Conservation (phyloP, 2,888 invertebrate genomes). For the Drosophila kuntzei region DNA sequence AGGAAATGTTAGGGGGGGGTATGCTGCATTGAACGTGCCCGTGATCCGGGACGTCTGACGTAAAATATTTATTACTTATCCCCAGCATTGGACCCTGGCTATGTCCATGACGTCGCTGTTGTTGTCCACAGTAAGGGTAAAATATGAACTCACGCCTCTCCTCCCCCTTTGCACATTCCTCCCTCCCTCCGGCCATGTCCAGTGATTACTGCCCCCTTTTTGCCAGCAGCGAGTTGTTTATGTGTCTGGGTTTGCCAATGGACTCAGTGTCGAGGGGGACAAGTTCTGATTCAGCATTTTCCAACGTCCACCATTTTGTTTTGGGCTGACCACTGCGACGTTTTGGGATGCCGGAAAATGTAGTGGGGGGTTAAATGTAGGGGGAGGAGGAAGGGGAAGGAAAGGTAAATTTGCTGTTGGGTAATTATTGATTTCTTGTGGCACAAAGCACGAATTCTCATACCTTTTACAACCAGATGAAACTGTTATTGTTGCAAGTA, state of each 20-base stretch:
- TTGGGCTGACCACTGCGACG: conserved; percentile 53
- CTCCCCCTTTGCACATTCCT: not conserved
- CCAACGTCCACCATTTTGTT: conserved; percentile 59
- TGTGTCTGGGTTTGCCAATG: conserved; percentile 60
- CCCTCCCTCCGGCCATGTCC: conserved; percentile 31
- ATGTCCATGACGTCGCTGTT: conserved; percentile 41
- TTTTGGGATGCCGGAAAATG: not conserved
- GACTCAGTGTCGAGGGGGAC: not conserved
- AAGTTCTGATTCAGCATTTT: conserved; percentile 52
- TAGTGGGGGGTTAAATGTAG: not conserved
- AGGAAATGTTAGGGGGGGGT: too few species aligned
- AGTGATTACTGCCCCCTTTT: conserved; percentile 43
- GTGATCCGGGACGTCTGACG: conserved; percentile 60
- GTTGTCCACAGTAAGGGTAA: conserved; percentile 56
- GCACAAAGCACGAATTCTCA: not conserved
- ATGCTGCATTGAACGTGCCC: conserved; percentile 40
- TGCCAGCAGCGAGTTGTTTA: conserved; percentile 62
- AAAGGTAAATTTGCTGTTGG: conserved; percentile 40
- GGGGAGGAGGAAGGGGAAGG: not conserved
- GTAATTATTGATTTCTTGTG: conserved; percentile 60
- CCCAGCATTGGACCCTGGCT: conserved; percentile 31
- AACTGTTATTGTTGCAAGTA: not conserved
- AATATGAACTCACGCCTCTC: conserved; percentile 60
- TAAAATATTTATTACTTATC: conserved; percentile 79
- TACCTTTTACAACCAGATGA: not conserved